These are phyloP conservation scores for Drosophila incognita DNA, from an alignment of 2,888 invertebrate genomes.

Conservation along the genomic window DNA sequence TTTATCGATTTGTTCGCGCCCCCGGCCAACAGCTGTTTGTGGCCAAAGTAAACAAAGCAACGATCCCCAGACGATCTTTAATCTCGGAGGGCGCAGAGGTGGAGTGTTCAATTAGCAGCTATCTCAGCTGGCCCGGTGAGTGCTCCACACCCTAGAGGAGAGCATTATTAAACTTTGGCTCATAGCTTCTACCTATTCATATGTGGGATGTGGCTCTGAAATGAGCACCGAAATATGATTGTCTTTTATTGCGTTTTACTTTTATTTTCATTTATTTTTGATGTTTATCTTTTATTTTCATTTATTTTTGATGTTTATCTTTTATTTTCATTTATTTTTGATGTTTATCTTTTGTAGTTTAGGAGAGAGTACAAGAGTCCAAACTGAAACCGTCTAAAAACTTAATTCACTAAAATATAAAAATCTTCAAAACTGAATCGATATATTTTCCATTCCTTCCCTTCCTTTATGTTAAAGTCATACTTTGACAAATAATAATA, in stretches of 20 bases:
- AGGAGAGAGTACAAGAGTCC: neutral
- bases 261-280: neutral
- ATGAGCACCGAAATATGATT: neutral
- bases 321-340: neutral
- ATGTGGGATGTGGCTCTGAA: neutral
- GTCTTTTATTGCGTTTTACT: neutral
- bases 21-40: conserved; percentile 38
- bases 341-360: neutral
- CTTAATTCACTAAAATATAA: neutral
- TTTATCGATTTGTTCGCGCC: conserved; percentile 1
- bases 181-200: neutral
- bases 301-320: neutral
- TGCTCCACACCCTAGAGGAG: neutral
- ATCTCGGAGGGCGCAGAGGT: conserved; percentile 12
- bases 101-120: conserved; percentile 25
- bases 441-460: neutral
- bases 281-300: too few species aligned
- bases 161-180: neutral
- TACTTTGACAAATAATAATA: neutral
- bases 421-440: neutral
- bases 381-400: neutral
- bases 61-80: conserved; percentile 19
- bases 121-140: neutral
- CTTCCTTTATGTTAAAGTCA: neutral
- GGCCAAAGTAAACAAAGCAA: conserved; percentile 46